Evolutionary conservation across 2,113 vertebrate species (phyloP).

Genomic region (Australoheros scitulus): DNA sequence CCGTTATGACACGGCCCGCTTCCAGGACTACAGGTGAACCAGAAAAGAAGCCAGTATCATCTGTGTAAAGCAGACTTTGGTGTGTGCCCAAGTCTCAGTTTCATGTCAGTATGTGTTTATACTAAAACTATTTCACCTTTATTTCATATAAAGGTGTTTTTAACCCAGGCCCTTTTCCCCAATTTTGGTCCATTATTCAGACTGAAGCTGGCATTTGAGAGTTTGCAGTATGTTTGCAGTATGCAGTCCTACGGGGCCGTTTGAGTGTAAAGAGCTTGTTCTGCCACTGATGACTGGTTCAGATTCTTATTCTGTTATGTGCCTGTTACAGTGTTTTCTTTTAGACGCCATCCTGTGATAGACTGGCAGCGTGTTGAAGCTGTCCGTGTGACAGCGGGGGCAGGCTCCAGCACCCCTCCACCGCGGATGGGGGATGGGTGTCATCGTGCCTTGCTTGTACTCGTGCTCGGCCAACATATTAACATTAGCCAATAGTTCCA

Average conservation of each 20-base stretch:
- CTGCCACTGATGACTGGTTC: not conserved
- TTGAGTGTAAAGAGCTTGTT: not conserved
- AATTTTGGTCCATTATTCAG: not conserved
- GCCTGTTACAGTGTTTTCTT: not conserved
- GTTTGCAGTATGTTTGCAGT: not conserved
- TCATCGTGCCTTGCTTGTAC: not conserved
- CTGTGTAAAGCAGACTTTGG: not conserved
- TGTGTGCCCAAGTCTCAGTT: not conserved
- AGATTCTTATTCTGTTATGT: not conserved
- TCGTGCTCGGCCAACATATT: fast-evolving
- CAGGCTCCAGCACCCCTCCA: not conserved
- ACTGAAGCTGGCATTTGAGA: not conserved
- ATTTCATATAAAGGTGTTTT: too few relatives aligned
- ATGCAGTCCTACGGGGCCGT: not conserved
- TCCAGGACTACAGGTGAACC: slow-evolving; percentile 83
- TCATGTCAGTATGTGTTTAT: not conserved
- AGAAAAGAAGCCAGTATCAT: not conserved
- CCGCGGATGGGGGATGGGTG: not conserved
- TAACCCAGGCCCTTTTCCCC: not conserved
- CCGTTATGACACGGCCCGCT: slow-evolving; percentile 84
- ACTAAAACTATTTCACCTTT: fast-evolving
- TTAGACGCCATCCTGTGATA: too few relatives aligned
- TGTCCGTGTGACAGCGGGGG: not conserved
- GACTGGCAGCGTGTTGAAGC: too few relatives aligned
- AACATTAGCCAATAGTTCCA: fast-evolving